Conservation (phyloP, 2,113 vertebrate species). For the Chamaea fasciata region DNA sequence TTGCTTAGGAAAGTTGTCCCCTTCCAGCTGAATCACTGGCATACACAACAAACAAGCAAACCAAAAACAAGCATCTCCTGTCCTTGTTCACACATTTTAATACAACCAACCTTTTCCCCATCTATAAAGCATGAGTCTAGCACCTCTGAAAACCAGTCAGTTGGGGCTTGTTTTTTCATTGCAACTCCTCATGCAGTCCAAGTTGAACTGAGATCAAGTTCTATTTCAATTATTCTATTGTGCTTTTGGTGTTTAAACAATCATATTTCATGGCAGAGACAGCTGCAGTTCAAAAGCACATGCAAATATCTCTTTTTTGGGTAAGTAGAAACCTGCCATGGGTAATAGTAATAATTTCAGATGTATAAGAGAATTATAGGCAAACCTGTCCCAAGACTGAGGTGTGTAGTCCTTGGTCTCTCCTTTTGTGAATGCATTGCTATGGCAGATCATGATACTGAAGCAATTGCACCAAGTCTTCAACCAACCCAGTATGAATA, state of each 20-base stretch:
- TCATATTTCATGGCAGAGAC: not conserved
- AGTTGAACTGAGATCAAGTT: not conserved
- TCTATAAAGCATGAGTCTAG: not conserved
- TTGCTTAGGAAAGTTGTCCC: not conserved
- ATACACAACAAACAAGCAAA: not conserved
- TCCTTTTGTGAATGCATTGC: not conserved
- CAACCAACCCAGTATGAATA: not conserved
- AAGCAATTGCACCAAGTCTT: not conserved
- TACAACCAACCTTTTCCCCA: not conserved
- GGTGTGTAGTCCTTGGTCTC: not conserved
- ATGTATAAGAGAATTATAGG: not conserved
- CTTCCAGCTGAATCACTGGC: not conserved
- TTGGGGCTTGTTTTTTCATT: rapidly evolving
- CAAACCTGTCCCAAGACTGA: not conserved
- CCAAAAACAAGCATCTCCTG: not conserved
- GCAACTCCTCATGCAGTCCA: not conserved
- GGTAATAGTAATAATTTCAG: not conserved
- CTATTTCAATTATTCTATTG: not conserved
- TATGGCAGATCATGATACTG: not conserved
- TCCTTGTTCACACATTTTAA: not conserved
- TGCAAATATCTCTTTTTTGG: not conserved
- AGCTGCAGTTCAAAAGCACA: not conserved
- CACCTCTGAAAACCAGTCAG: not conserved
- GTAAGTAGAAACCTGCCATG: not conserved
- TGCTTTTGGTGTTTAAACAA: not conserved